Evolutionary conservation across 2,113 vertebrate genomes (phyloP).

Genomic region (Alectura lathami): DNA sequence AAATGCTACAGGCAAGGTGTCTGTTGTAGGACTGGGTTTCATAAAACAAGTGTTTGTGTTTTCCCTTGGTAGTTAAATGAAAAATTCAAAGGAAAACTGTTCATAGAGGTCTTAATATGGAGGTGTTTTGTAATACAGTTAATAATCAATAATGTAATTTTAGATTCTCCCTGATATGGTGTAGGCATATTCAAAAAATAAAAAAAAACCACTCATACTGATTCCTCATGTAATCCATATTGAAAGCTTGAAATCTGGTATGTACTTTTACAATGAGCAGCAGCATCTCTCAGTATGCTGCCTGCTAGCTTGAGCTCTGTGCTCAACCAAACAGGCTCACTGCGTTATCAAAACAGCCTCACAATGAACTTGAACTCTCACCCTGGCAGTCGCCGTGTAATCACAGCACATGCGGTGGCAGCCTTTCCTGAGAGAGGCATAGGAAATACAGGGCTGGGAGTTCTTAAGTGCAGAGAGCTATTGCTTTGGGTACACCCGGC

Average conservation of each 20-base stretch:
- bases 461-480: background rate
- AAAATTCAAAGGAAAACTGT: background rate
- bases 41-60: background rate
- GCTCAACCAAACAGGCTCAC: background rate
- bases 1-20: background rate
- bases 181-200: background rate
- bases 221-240: background rate
- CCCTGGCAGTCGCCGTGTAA: background rate
- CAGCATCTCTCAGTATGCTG: background rate
- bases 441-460: background rate
- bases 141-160: background rate
- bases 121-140: background rate
- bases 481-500: background rate
- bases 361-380: background rate
- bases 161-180: background rate
- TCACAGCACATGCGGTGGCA: background rate
- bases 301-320: background rate
- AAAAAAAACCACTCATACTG: background rate
- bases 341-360: background rate
- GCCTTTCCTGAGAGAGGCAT: background rate
- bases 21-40: background rate
- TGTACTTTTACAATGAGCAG: accelerated
- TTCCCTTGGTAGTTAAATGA: background rate
- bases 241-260: background rate
- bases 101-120: background rate